Evolutionary conservation across 2,888 invertebrate species (phyloP), one percentile per base, ranked within the genome.

Genomic region (Drosophila longiperda): DNA sequence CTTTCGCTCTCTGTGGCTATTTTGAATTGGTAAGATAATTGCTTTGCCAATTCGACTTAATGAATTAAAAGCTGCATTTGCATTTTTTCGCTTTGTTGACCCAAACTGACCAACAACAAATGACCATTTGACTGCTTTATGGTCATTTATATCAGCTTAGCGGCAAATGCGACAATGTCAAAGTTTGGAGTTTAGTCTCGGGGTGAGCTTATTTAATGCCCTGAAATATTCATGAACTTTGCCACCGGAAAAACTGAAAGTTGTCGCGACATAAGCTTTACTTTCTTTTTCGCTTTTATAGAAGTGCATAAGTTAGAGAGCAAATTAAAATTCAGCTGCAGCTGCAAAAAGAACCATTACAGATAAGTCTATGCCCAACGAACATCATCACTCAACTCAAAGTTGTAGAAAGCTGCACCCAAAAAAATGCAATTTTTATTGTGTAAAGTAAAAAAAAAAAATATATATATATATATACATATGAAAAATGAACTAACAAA

Each of bases 21-120:
- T 61, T 72, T 55, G 61, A 73, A 69, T 73, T 69, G 70, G 60
- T 70, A 58, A 78, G 72, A 74, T 83, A 82, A 83, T 82, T 82
- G 75, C 84, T 81, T 82, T 73, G 82, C 82, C 85, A 83, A 81
- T 83, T 83, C 68, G 68, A 73, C 70, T 78, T 78, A 82, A 83
- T 82, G 84, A 83, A 83, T 75, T 71, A 66, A 81, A 81, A 71
- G 82, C 72, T 78, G 67, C 70, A 83, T 73, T 78, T 78, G 71
- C 73, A 80, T 80, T 73, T 80, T 80, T 76, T 78, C 66, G 80
- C 65, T 73, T 78, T 81, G 77, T 79, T 80, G 79, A 81, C 79
- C 79, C 67, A 77, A 77, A 73, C 52, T 65, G 60, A 58, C 29
- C 29, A 29, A 29, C 29, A 29, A 29, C 29, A 45, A 45, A 23